Percentiles rank a stretch among this genome's conserved stretches.
Evolutionary conservation across 2,888 invertebrate species (phyloP).

Genomic region (Metopia argyrocephala): DNA sequence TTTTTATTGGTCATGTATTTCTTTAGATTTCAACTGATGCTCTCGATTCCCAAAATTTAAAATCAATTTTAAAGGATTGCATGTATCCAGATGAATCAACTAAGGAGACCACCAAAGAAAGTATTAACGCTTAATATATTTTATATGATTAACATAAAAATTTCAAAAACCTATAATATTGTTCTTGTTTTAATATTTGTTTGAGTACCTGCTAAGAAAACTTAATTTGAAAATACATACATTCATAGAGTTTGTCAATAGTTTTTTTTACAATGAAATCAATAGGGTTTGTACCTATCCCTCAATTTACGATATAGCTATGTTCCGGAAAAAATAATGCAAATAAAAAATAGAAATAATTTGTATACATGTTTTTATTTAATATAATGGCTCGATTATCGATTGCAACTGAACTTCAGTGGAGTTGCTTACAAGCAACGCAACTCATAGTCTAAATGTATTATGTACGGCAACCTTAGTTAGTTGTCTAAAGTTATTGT

Average conservation of each 20-base stretch:
- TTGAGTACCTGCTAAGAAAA: slow-evolving; percentile 13
- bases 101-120: slow-evolving; percentile 32
- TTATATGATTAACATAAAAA: background rate
- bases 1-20: too few relatives aligned
- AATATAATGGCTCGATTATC: too few relatives aligned
- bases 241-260: background rate
- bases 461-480: too few relatives aligned
- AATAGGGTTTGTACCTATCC: too few relatives aligned
- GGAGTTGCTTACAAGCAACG: too few relatives aligned
- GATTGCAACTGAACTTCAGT: too few relatives aligned
- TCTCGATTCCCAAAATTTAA: slow-evolving; percentile 19
- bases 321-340: too few relatives aligned
- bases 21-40: slow-evolving; percentile 42
- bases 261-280: background rate
- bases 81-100: background rate
- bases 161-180: background rate
- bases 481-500: too few relatives aligned
- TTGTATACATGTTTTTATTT: too few relatives aligned
- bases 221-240: background rate
- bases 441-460: too few relatives aligned
- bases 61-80: slow-evolving; percentile 5
- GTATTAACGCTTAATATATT: slow-evolving; percentile 40
- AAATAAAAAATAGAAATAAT: too few relatives aligned
- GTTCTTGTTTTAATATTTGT: background rate
- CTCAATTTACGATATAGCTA: too few relatives aligned